A percentile compares a stretch with the other conserved stretches of the same genome.
These are phyloP conservation scores for Harpegnathos saltator DNA, from an alignment of 1,140 invertebrate genomes.

Conservation along the genomic window DNA sequence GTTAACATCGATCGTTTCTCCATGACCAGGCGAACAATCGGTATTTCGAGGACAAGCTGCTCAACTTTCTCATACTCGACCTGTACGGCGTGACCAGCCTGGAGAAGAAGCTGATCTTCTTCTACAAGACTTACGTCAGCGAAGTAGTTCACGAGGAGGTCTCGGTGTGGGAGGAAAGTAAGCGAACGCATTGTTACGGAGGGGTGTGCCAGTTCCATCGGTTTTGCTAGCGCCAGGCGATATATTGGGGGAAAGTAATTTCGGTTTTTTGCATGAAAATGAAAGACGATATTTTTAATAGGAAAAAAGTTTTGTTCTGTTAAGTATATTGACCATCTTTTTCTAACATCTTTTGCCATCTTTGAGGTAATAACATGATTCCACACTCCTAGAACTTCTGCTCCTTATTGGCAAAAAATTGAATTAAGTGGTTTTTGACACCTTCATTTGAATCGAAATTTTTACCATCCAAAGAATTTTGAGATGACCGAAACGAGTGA, in stretches of 20 bases:
- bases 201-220: background rate
- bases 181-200: conserved; percentile 58
- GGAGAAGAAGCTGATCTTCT: conserved; percentile 84
- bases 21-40: conserved; percentile 78
- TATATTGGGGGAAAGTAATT: no score
- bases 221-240: background rate
- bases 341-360: no score
- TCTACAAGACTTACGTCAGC: conserved; percentile 87
- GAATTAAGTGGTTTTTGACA: no score
- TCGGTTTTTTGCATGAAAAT: background rate
- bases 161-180: conserved; percentile 87
- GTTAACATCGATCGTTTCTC: background rate
- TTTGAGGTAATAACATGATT: no score
- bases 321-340: no score
- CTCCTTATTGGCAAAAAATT: no score
- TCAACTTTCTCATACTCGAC: conserved; percentile 82
- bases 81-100: conserved; percentile 82
- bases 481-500: no score
- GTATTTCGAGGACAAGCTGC: conserved; percentile 79
- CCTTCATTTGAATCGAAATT: no score
- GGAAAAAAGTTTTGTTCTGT: no score
- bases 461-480: no score
- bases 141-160: conserved; percentile 87
- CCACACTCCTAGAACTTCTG: no score
- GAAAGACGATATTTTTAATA: no score